Evolutionary conservation across 2,797 vertebrate genomes (phyloP).

Genomic region (Ispidina lecontei): DNA sequence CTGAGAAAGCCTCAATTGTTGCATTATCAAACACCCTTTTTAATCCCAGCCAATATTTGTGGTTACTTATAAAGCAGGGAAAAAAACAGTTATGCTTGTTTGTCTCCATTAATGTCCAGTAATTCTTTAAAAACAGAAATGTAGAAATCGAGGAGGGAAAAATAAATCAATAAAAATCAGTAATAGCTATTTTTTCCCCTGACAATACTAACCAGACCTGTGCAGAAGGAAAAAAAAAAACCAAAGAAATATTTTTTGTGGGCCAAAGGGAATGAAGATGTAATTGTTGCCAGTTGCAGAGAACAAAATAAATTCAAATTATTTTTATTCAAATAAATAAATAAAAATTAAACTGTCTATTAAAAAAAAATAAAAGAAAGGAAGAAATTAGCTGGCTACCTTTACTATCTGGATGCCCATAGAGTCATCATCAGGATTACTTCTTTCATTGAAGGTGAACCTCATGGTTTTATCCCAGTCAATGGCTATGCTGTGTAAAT

Average conservation of each 20-base stretch:
- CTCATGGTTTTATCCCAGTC: conserved; percentile 99
- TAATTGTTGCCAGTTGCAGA: neutral
- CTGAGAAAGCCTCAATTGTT: neutral
- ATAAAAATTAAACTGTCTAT: neutral
- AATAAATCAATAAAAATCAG: neutral
- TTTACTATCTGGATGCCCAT: conserved; percentile 99
- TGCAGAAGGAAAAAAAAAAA: neutral
- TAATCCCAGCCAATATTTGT: neutral
- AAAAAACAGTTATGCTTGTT: neutral
- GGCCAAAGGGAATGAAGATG: neutral
- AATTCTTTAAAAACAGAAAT: neutral
- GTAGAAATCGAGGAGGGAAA: neutral
- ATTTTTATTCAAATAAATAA: neutral
- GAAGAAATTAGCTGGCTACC: conserved; percentile 75
- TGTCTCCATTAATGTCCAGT: neutral
- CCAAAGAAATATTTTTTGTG: neutral
- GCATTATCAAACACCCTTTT: neutral
- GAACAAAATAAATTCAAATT: neutral
- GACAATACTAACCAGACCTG: neutral
- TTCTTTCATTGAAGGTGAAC: conserved; percentile 98
- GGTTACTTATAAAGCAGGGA: neutral
- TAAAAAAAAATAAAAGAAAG: neutral
- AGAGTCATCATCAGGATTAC: conserved; percentile 97
- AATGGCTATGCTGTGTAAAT: conserved; percentile 96
- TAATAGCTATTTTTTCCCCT: neutral